phyloP scores from a whole-genome alignment of 2,888 invertebrate genomes.

The Drosophila demipolita region DNA sequence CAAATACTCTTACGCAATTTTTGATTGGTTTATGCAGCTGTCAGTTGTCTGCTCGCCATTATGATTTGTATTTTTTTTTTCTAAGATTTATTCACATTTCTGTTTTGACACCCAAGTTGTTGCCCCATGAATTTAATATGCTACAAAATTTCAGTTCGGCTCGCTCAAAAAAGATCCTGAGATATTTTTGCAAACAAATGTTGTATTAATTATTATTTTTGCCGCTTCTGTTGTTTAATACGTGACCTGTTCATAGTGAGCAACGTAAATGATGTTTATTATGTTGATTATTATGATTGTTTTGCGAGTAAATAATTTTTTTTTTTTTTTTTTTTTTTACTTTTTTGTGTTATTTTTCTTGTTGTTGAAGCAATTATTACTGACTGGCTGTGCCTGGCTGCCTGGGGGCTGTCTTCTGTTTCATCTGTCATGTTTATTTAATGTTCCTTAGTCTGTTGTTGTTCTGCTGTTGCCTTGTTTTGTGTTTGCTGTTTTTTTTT shows the following conservation, averaged over 20 bases:
- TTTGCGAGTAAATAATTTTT: constrained; percentile 30
- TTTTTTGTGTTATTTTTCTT: constrained; percentile 22
- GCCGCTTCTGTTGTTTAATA: constrained; percentile 10
- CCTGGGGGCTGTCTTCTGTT: constrained; percentile 25
- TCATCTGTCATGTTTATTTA: constrained; percentile 65
- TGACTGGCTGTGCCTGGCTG: constrained; percentile 7
- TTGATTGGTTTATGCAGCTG: constrained; percentile 42
- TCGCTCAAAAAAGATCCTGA: constrained; percentile 10
- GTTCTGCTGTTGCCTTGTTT: constrained; percentile 15
- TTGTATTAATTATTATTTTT: constrained; percentile 1
- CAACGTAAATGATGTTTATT: constrained; percentile 31
- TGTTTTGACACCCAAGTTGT: constrained; percentile 1
- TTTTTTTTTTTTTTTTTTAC: constrained; percentile 14
- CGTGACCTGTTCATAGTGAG: constrained; percentile 25
- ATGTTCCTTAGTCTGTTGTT: constrained; percentile 26
- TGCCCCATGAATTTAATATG: neutral
- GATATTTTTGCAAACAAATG: constrained; percentile 6
- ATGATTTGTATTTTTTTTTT: constrained; percentile 4
- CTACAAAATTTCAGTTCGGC: neutral
- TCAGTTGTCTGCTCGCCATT: constrained; percentile 7
- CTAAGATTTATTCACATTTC: neutral
- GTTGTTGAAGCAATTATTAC: constrained; percentile 16
- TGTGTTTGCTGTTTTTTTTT: constrained; percentile 13
- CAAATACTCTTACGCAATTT: constrained; percentile 5
- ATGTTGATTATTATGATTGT: constrained; percentile 32